These are phyloP conservation scores for Pseudochirops cupreus DNA, from an alignment of 2,797 vertebrate species.

Conservation along the genomic window DNA sequence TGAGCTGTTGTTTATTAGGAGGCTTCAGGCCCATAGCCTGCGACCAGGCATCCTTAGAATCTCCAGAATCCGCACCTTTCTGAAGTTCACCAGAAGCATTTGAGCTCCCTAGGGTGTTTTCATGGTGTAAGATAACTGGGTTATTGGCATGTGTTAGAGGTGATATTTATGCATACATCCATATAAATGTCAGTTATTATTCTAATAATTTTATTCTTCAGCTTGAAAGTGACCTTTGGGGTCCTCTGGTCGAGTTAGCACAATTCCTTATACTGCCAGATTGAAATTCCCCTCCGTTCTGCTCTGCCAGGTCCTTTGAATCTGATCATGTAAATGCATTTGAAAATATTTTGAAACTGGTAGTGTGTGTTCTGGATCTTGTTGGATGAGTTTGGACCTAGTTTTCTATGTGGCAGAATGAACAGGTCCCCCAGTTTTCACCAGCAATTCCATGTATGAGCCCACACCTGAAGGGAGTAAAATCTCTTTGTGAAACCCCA, in stretches of 20 bases:
- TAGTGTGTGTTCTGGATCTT: not conserved
- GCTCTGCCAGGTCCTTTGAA: not conserved
- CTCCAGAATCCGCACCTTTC: too few relatives aligned
- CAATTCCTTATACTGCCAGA: not conserved
- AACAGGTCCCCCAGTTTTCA: not conserved
- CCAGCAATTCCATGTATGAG: not conserved
- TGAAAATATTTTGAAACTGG: not conserved
- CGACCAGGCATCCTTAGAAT: too few relatives aligned
- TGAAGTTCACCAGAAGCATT: too few relatives aligned
- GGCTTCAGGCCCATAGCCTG: too few relatives aligned
- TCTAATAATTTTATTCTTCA: not conserved
- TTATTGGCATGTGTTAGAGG: too few relatives aligned
- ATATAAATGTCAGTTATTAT: not conserved
- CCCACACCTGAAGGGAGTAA: not conserved
- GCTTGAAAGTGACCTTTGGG: not conserved
- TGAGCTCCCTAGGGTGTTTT: too few relatives aligned
- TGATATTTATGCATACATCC: not conserved
- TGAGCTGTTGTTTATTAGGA: too few relatives aligned
- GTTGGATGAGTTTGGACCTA: not conserved
- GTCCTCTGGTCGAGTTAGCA: not conserved
- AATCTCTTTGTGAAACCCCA: not conserved
- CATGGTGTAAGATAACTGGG: too few relatives aligned
- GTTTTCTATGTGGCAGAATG: not conserved
- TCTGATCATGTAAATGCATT: not conserved
- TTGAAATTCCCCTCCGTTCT: not conserved